Conservation (phyloP, 1,140 invertebrate species). For the Bombus balteatus region DNA sequence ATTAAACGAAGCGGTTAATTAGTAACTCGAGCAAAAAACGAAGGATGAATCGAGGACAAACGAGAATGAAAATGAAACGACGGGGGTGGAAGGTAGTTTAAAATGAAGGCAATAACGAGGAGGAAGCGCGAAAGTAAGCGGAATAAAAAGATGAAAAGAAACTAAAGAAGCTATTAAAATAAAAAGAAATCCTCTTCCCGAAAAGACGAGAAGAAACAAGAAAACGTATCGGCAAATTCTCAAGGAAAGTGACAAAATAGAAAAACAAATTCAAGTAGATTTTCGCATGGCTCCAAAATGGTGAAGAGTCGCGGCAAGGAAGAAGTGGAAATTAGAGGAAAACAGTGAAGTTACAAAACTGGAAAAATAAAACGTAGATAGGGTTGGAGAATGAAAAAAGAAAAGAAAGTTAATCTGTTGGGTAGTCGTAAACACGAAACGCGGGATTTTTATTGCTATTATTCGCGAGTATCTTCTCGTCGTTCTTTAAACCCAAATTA, state of each 20-base stretch:
- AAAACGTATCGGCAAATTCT: background rate
- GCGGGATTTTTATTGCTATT: constrained; percentile 16
- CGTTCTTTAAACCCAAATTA: too few species aligned
- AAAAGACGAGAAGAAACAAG: background rate
- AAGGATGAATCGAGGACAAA: background rate
- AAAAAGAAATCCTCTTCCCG: background rate
- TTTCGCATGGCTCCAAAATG: background rate
- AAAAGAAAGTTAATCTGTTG: constrained; percentile 4
- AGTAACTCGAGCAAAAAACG: constrained; percentile 7
- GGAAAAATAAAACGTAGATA: too few species aligned
- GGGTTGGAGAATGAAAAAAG: background rate
- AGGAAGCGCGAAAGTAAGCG: background rate
- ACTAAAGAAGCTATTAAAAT: background rate
- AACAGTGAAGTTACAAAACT: background rate
- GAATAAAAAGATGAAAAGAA: background rate
- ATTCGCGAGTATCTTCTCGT: background rate
- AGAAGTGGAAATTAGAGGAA: constrained; percentile 4
- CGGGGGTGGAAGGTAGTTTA: background rate
- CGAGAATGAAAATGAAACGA: constrained; percentile 1
- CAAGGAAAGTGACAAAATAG: background rate
- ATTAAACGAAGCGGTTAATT: constrained; percentile 30
- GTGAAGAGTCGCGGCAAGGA: background rate
- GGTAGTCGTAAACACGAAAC: background rate
- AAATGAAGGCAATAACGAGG: background rate
- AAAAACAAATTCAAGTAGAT: background rate